Evolutionary conservation across 2,888 invertebrate species (phyloP).

Genomic region (Alentia gelatinosa): DNA sequence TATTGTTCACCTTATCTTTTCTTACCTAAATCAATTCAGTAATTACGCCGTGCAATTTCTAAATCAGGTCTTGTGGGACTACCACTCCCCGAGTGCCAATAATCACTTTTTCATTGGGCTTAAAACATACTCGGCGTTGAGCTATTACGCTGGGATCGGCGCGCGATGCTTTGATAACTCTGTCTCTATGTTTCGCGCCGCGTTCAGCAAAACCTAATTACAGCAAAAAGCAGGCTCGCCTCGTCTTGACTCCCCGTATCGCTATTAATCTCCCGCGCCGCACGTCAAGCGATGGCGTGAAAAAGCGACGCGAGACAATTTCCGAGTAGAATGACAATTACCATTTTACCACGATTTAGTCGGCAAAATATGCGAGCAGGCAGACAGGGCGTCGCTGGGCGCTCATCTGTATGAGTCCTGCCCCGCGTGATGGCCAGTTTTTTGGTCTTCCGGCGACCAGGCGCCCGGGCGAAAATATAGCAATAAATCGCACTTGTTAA

Average conservation of each 20-base stretch:
- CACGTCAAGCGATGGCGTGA: neutral
- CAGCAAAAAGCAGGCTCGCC: neutral
- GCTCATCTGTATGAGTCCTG: neutral
- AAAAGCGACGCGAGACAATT: slow-evolving; percentile 43
- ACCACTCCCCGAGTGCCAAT: neutral
- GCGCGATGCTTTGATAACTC: slow-evolving; percentile 18
- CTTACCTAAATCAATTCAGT: slow-evolving; percentile 51
- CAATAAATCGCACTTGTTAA: slow-evolving; percentile 40
- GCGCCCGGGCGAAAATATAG: slow-evolving; percentile 2
- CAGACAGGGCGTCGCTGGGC: slow-evolving; percentile 17
- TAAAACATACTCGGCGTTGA: neutral
- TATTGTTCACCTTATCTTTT: slow-evolving; percentile 48
- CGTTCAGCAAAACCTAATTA: slow-evolving; percentile 12
- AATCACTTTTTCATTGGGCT: slow-evolving; percentile 38
- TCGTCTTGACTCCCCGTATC: neutral
- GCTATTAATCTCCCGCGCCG: neutral
- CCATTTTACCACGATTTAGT: slow-evolving; percentile 40
- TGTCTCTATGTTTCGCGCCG: slow-evolving; percentile 43
- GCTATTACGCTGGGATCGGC: slow-evolving; percentile 35
- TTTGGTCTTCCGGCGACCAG: neutral
- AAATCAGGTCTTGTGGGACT: slow-evolving; percentile 28
- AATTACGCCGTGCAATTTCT: slow-evolving; percentile 33
- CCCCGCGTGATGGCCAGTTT: neutral
- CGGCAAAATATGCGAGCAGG: neutral
- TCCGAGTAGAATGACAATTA: slow-evolving; percentile 52